A percentile compares a stretch with the other conserved stretches of the same genome.
Conservation (phyloP, 2,113 vertebrate genomes). For the Tricholaema leucomelas region DNA sequence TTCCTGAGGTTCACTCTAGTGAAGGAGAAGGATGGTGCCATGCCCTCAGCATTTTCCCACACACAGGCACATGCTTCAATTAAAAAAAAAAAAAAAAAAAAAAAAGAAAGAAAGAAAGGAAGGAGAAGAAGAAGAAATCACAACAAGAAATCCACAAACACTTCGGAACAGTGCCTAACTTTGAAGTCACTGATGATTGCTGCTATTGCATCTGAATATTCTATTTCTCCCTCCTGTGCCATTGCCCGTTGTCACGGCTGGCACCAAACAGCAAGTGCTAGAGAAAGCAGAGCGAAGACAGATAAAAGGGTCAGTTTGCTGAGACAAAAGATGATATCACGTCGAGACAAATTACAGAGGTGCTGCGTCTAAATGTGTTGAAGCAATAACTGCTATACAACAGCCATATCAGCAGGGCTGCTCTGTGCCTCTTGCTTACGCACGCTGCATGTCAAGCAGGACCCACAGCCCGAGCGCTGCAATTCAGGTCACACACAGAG, state of each 20-base stretch:
- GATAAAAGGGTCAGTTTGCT: slow-evolving; percentile 67
- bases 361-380: slow-evolving; percentile 68
- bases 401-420: slow-evolving; percentile 72
- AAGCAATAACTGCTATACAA: slow-evolving; percentile 68
- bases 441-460: slow-evolving; percentile 79
- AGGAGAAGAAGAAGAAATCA: too few species aligned
- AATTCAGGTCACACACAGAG: slow-evolving; percentile 70
- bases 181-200: neutral
- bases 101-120: neutral
- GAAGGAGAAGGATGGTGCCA: neutral
- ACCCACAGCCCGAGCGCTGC: slow-evolving; percentile 42
- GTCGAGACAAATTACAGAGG: slow-evolving; percentile 72
- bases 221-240: neutral
- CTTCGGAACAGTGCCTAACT: slow-evolving; percentile 4
- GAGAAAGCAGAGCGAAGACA: slow-evolving; percentile 46
- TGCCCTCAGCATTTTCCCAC: neutral
- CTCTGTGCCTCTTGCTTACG: slow-evolving; percentile 73
- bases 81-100: neutral
- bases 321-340: slow-evolving; percentile 72
- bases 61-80: neutral
- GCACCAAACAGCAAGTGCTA: neutral
- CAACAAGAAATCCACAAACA: neutral
- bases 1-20: neutral
- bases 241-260: neutral
- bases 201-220: neutral